Percentiles rank a stretch among this genome's conserved stretches.
These are phyloP conservation scores for Clostera curtula DNA, from an alignment of 2,888 invertebrate species.

Conservation along the genomic window DNA sequence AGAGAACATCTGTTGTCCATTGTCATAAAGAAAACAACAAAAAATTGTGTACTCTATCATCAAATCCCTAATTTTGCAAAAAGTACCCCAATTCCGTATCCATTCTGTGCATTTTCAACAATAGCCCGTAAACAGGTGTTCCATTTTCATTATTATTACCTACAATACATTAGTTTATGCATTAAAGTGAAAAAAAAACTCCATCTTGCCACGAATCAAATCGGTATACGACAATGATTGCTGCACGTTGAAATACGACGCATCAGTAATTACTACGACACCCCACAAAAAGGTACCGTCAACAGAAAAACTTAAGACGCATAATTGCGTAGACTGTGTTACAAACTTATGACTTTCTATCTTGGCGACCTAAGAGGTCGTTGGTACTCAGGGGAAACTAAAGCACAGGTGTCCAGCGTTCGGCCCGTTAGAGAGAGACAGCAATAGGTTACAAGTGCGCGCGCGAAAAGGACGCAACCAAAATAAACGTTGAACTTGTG, in stretches of 20 bases:
- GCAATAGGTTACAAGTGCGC: slow-evolving; percentile 25
- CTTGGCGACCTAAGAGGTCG: slow-evolving; percentile 57
- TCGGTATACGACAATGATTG: slow-evolving; percentile 73
- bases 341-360: slow-evolving; percentile 42
- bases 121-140: slow-evolving; percentile 67
- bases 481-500: slow-evolving; percentile 75
- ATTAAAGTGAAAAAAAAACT: slow-evolving; percentile 57
- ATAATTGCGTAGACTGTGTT: slow-evolving; percentile 29
- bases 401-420: slow-evolving; percentile 76
- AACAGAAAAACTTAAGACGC: slow-evolving; percentile 20
- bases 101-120: slow-evolving; percentile 43
- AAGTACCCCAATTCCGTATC: slow-evolving; percentile 42
- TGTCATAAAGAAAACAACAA: too few relatives aligned
- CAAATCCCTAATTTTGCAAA: slow-evolving; percentile 32
- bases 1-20: too few relatives aligned
- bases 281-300: slow-evolving; percentile 30
- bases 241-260: slow-evolving; percentile 63
- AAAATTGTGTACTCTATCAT: too few relatives aligned
- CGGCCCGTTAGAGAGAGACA: slow-evolving; percentile 50
- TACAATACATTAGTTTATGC: slow-evolving; percentile 67
- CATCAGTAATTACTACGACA: slow-evolving; percentile 45
- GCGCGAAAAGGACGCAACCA: slow-evolving; percentile 61
- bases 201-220: slow-evolving; percentile 66
- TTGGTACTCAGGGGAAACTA: slow-evolving; percentile 75
- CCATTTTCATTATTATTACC: slow-evolving; percentile 63